Base-by-base conservation (phyloP, 2,888 invertebrate species). In the Apamea monoglypha region DNA sequence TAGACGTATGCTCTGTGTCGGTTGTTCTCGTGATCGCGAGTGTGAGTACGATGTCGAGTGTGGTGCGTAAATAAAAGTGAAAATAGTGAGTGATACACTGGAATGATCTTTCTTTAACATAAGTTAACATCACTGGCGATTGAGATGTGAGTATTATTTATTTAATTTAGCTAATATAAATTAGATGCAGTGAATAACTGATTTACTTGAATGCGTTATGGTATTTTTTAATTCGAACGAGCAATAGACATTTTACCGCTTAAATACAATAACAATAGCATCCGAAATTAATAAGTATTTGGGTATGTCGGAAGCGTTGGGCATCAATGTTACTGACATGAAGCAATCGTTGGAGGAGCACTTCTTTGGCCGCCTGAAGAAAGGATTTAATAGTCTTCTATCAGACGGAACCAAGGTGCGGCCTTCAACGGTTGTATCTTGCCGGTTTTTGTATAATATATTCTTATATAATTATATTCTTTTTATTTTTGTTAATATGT, bases 1-100 rank as follows among this genome's bases (percentile, higher is more conserved):
- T 82, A 89, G 94, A 94, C 92, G 95, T 91, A 89, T 89, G 14
- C 5, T 88, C 83, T 85, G 90, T 90, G 93, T 85, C 88, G 70
- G 82, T 86, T 83, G 89, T 32, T 83, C 74, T 83, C 90, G 90
- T 87, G 91, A 83, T 80, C 92, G 94, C 92, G 93, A 93, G 93
- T 94, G 93, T 88, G 91, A 92, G 91, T 94, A 94, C 96, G 95
- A 96, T 95, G 95, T 92, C 91, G 88, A 91, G 93, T 94, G 94
- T 85, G 87, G 90, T 91, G 90, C 90, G 87, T 91, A 90, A 91
- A 84, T 81, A 92, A 91, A 93, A 93, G 93, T 92, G 91, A 88
- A 90, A 90, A 89, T 53, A 56, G 92, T 95, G 94, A 92, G 92
- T 92, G 92, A 85, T 90, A 87, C 76, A 84, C 70, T 82, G 66